Conservation (phyloP, 1,140 invertebrate species). For the Rhysida immarginata region DNA sequence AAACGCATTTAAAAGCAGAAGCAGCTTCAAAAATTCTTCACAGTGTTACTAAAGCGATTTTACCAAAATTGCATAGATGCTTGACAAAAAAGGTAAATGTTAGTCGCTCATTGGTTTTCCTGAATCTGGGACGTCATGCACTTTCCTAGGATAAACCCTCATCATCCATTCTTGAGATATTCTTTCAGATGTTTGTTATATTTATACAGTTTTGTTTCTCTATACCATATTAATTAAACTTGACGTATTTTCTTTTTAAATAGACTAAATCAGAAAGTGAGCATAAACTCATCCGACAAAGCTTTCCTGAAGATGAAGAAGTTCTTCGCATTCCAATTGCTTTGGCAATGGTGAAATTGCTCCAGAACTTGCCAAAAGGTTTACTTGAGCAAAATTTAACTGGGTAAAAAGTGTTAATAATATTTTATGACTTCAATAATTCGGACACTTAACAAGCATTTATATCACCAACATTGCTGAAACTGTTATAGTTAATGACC, state of each 20-base stretch:
- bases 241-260: too few relatives aligned
- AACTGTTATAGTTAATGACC: too few relatives aligned
- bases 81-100: constrained; percentile 41
- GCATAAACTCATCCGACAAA: constrained; percentile 49
- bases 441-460: too few relatives aligned
- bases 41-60: constrained; percentile 40
- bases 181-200: too few relatives aligned
- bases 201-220: too few relatives aligned
- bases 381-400: constrained; percentile 56
- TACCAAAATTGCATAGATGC: constrained; percentile 43
- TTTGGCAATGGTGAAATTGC: constrained; percentile 74
- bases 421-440: background rate
- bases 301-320: constrained; percentile 57
- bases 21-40: constrained; percentile 55
- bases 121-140: too few relatives aligned
- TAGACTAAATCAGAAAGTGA: constrained; percentile 48
- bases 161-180: too few relatives aligned
- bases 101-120: too few relatives aligned
- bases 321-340: constrained; percentile 79
- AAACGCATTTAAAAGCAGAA: constrained; percentile 18
- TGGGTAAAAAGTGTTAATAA: constrained; percentile 37
- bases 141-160: too few relatives aligned
- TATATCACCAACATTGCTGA: constrained; percentile 14
- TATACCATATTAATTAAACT: too few relatives aligned
- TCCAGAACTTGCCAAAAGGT: constrained; percentile 67